A percentile compares a stretch with the other conserved stretches of the same genome.
Conservation (phyloP, 2,113 vertebrate genomes). For the Seriola rivoliana region DNA sequence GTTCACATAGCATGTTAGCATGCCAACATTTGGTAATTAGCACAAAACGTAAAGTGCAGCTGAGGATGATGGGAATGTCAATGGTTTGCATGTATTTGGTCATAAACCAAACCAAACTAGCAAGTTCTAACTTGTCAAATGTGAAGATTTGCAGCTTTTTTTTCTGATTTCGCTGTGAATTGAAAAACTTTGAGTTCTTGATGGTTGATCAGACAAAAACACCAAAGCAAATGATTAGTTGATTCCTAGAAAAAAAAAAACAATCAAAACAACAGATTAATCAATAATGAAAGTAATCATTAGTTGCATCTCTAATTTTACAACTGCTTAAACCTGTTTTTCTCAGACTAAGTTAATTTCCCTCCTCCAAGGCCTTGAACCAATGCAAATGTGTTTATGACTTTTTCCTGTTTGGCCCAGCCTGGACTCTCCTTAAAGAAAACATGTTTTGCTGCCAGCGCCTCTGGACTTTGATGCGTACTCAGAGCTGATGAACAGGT, state of each 20-base stretch:
- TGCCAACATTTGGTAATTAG: too few relatives aligned
- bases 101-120: too few relatives aligned
- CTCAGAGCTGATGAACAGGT: conserved; percentile 33
- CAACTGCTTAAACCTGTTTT: neutral
- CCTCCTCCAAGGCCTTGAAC: conserved; percentile 11
- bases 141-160: too few relatives aligned
- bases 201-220: neutral
- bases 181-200: neutral
- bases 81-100: too few relatives aligned
- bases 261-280: neutral
- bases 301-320: neutral
- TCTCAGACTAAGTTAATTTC: neutral
- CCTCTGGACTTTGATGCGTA: conserved; percentile 66
- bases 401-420: conserved; percentile 39
- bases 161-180: too few relatives aligned
- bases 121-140: too few relatives aligned
- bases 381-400: conserved; percentile 27
- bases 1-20: too few relatives aligned
- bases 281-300: neutral
- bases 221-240: neutral
- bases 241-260: neutral
- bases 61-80: too few relatives aligned
- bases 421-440: conserved; percentile 41
- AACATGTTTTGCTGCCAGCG: conserved; percentile 71
- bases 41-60: too few relatives aligned